Base-by-base conservation (phyloP, 2,797 vertebrate genomes). In the Pygocentrus nattereri region DNA sequence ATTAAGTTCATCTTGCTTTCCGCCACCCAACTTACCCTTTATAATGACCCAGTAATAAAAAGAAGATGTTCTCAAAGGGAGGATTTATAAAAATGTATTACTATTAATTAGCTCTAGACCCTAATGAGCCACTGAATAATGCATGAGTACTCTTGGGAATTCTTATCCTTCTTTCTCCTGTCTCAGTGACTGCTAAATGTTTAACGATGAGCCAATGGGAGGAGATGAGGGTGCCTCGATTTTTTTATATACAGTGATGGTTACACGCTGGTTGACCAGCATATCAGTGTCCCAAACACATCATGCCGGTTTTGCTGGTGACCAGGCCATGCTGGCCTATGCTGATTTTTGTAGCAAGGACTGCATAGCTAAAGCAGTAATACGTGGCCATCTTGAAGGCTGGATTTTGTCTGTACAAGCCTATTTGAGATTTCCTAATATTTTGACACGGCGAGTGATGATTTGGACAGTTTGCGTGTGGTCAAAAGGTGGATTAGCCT, bases 121-220 rank as follows among this genome's bases (percentile, higher is more conserved):
- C 19, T 58, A 69, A 81, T 25, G 80, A 76, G 47, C 23, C 7
- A 3, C 50, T 82, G 30, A 82, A 82, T 78, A 68, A 82, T 78
- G 59, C n/a, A 82, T n/a, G 38, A 61, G 21, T 5, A 27, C 34
- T 73, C 58, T 58, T 16, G 68, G 76, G 47, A 67, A 77, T 72
- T 72, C 71, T 15, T 78, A 41, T 78, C 54, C 59, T 25, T 59
- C 59, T 8, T 77, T 52, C 23, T 41, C 41, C 19, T 67, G 34
- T 56, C 81, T 8, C 34, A 31, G 70, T 23, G 50, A 68, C 69
- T 19, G 61, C 61, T 82, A 73, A 77, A 78, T 82, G 64, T 78
- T 78, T 82, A 50, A 82, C 82, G 62, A 58, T 71, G 31, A 52
- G 16, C 58, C 82, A 73, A 68, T 68, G 15, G 52, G 61, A 59